phyloP scores from a whole-genome alignment of 1,140 invertebrate genomes.

The Chironomus striatipennis region DNA sequence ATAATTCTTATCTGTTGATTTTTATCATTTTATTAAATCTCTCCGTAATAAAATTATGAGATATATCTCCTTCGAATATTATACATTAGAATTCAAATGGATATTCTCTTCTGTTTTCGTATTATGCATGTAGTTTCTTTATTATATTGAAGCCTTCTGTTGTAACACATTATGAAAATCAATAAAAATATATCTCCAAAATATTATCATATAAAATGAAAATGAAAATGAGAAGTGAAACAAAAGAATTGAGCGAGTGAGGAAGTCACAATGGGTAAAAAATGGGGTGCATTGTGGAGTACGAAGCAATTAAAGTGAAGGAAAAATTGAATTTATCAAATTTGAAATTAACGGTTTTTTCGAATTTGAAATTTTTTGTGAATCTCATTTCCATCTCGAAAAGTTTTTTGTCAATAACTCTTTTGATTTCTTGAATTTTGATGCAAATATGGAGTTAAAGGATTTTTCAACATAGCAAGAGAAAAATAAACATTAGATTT shows the following conservation, averaged over 20 bases:
- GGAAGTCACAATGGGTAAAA: no score
- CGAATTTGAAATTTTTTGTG: no score
- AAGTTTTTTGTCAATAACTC: no score
- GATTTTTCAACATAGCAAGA: no score
- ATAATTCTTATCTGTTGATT: slow-evolving; percentile 19
- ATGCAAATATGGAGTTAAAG: no score
- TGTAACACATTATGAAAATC: slow-evolving; percentile 24
- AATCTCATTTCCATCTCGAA: no score
- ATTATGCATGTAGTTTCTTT: not conserved
- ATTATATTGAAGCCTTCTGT: slow-evolving; percentile 16
- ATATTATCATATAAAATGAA: not conserved
- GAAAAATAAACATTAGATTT: no score
- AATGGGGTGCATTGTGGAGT: no score
- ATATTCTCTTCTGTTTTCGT: not conserved
- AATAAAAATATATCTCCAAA: slow-evolving; percentile 21
- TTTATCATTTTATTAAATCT: not conserved
- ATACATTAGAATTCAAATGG: not conserved
- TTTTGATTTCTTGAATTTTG: no score
- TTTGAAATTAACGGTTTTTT: no score
- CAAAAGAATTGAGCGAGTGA: not conserved
- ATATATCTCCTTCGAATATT: not conserved
- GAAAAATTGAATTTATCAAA: no score
- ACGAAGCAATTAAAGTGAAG: no score
- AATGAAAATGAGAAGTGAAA: not conserved
- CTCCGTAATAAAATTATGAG: not conserved